Evolutionary conservation across 2,797 vertebrate species (phyloP).

Genomic region (Sarcophilus harrisii): DNA sequence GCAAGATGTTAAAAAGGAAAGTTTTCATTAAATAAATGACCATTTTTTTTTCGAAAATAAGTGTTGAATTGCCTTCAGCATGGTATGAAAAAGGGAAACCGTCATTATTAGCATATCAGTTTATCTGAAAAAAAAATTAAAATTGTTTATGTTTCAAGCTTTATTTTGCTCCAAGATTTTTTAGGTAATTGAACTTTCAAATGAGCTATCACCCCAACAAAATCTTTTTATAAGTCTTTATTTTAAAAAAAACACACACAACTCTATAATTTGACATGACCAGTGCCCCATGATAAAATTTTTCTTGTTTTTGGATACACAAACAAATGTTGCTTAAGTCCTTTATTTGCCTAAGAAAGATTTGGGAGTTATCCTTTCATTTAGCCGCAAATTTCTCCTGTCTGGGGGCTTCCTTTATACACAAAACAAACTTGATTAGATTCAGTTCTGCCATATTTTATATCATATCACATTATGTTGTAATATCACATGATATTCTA

Average conservation of each 20-base stretch:
- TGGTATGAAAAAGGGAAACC: neutral
- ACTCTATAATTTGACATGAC: neutral
- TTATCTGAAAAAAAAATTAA: neutral
- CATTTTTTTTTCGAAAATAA: neutral
- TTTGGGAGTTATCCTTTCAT: neutral
- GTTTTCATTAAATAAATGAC: neutral
- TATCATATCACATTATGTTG: neutral
- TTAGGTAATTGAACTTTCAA: neutral
- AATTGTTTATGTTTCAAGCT: neutral
- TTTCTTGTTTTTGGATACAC: neutral
- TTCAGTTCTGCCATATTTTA: neutral
- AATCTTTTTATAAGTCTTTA: neutral
- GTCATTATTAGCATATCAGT: neutral
- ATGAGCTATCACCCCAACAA: neutral
- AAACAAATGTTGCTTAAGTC: neutral
- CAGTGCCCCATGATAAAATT: neutral
- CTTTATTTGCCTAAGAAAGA: neutral
- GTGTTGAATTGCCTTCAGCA: neutral
- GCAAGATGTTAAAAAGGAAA: neutral
- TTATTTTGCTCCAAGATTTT: neutral
- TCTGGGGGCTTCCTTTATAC: neutral
- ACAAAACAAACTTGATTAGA: neutral
- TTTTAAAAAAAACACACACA: neutral
- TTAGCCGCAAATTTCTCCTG: neutral
- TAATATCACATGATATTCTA: no score